Evolutionary conservation across 2,888 invertebrate genomes (phyloP), one percentile per base, ranked within the genome.

Genomic region (Drosophila fungiperda): DNA sequence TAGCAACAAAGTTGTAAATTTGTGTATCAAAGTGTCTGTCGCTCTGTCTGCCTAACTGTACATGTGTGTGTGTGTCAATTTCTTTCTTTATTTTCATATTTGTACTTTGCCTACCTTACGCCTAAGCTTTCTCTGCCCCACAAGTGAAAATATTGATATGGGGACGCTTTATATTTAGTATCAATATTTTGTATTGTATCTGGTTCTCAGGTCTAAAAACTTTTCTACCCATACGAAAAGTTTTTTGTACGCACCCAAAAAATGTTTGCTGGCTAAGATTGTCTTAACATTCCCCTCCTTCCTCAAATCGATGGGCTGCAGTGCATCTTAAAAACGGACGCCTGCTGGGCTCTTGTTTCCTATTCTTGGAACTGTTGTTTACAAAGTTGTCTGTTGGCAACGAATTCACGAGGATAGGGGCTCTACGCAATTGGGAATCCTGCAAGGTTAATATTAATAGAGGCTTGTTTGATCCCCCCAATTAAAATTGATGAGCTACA

Each of bases 1-100:
- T 77, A 71, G 62, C 78, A 79, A 85, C 83, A 81, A 85, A 85
- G 73, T 85, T 85, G 85, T 88, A 85, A 83, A 88, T 88, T 85
- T 85, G 75, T 88, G 76, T 83, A 78, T 77, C 89, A 85, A 88
- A 86, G 78, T 84, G 76, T 72, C 73, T 70, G 68, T 68, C 74
- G 54, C 68, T 68, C 69, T 73, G 63, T 68, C 36, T 64, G 67
- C 57, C 40, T 55, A 48, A 62, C 11, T 58, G 33, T 49, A 12
- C 54, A 35, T 57, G 40, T 55, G 66, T 64, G 38, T 65, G 49
- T 55, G 49, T 57, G 68, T n/a, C 55, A 33, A 50, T 58, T 61
- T 69, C 69, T 69, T 55, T 63, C 66, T 73, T 67, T 73, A 80
- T 82, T 82, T 82, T 87, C 82, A 84, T 86, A 86, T 87, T 82